Evolutionary conservation across 2,888 invertebrate genomes (phyloP).

Genomic region (Linyphia triangularis): DNA sequence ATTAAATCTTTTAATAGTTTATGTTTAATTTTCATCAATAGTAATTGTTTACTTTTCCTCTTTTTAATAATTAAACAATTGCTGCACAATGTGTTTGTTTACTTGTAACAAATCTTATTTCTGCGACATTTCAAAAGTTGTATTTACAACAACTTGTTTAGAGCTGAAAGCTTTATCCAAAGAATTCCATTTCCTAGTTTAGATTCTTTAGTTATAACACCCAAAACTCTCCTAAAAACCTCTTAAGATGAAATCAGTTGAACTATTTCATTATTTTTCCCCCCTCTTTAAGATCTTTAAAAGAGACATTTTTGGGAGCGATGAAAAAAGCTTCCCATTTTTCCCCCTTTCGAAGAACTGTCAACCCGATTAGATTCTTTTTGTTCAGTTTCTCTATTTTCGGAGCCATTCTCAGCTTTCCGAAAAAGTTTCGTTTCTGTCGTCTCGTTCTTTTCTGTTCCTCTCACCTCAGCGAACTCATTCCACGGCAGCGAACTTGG

Average conservation of each 20-base stretch:
- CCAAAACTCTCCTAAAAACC: neutral
- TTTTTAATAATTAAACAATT: no score
- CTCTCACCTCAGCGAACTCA: neutral
- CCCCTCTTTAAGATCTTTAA: neutral
- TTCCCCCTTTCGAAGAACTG: conserved; percentile 12
- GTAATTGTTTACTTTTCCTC: no score
- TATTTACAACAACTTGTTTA: no score
- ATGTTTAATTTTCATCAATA: no score
- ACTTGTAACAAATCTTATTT: no score
- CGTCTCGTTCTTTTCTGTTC: no score
- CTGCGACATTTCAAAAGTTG: no score
- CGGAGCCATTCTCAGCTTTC: neutral
- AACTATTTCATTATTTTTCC: neutral
- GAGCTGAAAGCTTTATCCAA: no score
- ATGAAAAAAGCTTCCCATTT: no score
- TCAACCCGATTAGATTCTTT: neutral
- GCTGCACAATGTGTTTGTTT: no score
- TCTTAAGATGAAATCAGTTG: neutral
- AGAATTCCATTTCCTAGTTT: neutral
- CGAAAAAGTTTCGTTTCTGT: neutral
- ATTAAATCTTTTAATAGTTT: no score
- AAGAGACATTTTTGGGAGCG: neutral
- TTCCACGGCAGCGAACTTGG: neutral
- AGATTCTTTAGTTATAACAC: no score
- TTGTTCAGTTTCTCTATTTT: neutral